Evolutionary conservation across 2,113 vertebrate species (phyloP), one percentile per base, ranked within the genome.

Genomic region (Platysternon megacephalum): DNA sequence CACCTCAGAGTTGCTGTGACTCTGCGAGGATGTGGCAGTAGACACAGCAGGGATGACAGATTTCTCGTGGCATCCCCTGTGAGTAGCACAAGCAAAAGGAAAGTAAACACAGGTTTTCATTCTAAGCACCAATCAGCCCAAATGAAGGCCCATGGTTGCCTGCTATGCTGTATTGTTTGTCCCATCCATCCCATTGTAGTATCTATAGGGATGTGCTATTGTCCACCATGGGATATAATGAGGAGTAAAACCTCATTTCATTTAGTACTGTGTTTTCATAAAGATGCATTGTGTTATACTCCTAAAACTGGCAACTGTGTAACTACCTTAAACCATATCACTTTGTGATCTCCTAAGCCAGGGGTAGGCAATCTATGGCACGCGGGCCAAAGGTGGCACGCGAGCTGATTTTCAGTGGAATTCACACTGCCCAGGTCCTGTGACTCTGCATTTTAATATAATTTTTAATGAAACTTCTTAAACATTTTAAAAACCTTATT

Each of bases 261-360:
- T 19, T 80, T 87, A 87, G 52, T 22, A 53, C 2, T 8, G n/a
- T 24, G 28, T 2, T 22, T 92, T 87, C 42, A 89, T 16, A 48
- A 87, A 91, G 89, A 42, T 2, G 13, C 29, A 35, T 61, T 61
- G 58, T 11, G 1, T 44, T 74, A 5, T n/a, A 49, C 26, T 58
- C 26, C 5, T 87, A 82, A 88, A 89, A 84, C 13, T 35, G 80
- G 88, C 82, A 90, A 2, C 48, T 35, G 46, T 39, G 19, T 32
- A 68, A 19, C 51, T 48, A 82, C 49, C 0, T 8, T 35, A 84
- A 89, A 79, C 44, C 78, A 52, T 1, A 65, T 0, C 29, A 39
- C 29, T 87, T 74, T 42, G 16, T 32, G 49, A 5, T 65, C 19
- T 48, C n/a, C 68, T 0, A 0, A 42, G 68, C 58, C n/a, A n/a